Conservation (phyloP, 1,140 invertebrate genomes). For the Elymnias hypermnestra region DNA sequence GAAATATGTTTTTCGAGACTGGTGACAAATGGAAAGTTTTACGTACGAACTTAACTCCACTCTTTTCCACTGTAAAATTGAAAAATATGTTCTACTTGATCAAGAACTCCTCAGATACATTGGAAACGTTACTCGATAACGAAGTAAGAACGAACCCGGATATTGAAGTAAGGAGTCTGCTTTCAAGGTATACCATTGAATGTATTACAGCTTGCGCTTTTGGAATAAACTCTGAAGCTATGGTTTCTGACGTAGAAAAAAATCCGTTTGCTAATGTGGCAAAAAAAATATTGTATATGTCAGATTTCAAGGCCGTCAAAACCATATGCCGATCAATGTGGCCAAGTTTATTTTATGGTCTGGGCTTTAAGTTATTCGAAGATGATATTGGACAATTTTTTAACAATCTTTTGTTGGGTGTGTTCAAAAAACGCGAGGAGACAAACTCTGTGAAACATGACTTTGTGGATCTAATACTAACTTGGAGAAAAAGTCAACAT, state of each 20-base stretch:
- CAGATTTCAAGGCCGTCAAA: conserved; percentile 15
- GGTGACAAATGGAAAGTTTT: conserved; percentile 31
- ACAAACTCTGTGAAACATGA: conserved; percentile 21
- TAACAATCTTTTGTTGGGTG: conserved; percentile 13
- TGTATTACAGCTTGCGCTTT: conserved; percentile 28
- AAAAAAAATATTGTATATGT: conserved; percentile 23
- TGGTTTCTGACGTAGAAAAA: conserved; percentile 14
- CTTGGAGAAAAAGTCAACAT: conserved; percentile 18
- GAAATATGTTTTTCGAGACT: conserved; percentile 34
- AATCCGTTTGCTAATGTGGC: conserved; percentile 22
- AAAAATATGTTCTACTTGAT: conserved; percentile 67
- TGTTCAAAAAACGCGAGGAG: conserved; percentile 18
- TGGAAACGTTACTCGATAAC: neutral
- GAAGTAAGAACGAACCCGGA: neutral
- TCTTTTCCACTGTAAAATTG: conserved; percentile 78
- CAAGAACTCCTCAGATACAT: neutral
- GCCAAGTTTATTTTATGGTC: conserved; percentile 27
- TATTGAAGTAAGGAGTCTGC: conserved; percentile 14
- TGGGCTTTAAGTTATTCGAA: conserved; percentile 23
- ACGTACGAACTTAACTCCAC: conserved; percentile 75
- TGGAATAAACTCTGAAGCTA: conserved; percentile 23
- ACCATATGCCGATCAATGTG: conserved; percentile 21
- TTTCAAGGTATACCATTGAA: conserved; percentile 27
- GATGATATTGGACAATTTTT: conserved; percentile 23
- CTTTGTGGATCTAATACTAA: conserved; percentile 28